A percentile compares a stretch with the other conserved stretches of the same genome.
Evolutionary conservation across 2,888 invertebrate genomes (phyloP).

Genomic region (Melangyna quadrimaculata): DNA sequence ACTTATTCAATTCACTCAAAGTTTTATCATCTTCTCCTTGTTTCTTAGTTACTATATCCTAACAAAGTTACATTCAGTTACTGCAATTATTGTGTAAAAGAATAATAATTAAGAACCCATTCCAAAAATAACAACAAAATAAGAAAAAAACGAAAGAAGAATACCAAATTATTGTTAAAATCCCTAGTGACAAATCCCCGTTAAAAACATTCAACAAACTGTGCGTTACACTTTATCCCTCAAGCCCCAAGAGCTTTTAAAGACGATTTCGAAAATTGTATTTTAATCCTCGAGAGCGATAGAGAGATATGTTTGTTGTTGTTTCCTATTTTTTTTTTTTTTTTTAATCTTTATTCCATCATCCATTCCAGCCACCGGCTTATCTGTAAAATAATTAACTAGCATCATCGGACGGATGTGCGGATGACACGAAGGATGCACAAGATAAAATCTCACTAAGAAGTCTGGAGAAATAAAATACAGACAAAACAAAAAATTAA

Average conservation of each 20-base stretch:
- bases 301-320: constrained; percentile 4
- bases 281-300: constrained; percentile 48
- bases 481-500: constrained; percentile 10
- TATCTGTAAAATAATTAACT: constrained; percentile 68
- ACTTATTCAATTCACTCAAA: constrained; percentile 6
- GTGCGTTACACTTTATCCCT: constrained; percentile 38
- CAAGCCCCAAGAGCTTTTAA: background rate
- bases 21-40: background rate
- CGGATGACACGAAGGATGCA: constrained; percentile 42
- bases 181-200: constrained; percentile 35
- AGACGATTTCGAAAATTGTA: constrained; percentile 53
- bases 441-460: constrained; percentile 15
- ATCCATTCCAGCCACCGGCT: constrained; percentile 29
- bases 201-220: constrained; percentile 41
- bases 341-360: constrained; percentile 20
- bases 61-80: constrained; percentile 8
- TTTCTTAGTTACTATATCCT: background rate
- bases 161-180: constrained; percentile 12
- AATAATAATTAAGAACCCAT: background rate
- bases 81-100: background rate
- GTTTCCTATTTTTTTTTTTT: background rate
- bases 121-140: background rate
- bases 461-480: background rate
- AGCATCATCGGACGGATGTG: constrained; percentile 55
- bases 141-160: background rate